Base-by-base conservation (phyloP, 2,888 invertebrate genomes). In the Falcaria lacertinaria region DNA sequence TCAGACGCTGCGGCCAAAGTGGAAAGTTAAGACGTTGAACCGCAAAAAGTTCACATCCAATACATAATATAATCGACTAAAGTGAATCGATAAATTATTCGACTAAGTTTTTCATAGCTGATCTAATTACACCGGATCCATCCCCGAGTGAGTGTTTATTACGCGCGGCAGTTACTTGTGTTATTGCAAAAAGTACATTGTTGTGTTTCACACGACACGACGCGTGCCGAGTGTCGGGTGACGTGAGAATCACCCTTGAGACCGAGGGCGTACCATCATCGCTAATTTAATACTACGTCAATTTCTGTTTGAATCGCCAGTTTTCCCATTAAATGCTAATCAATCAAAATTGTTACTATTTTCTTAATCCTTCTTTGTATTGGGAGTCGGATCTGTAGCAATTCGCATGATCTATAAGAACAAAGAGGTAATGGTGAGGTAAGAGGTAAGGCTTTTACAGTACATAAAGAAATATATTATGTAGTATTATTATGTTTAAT, bases 151-250 rank as follows among this genome's bases (percentile, higher is more conserved):
- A 19, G 17, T 19, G 17, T 14, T 28, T 15, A 22, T 37, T 37
- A 22, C 37, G 14, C 22, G 22, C 22, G 7, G 37, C 37, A 37
- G 19, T 28, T 11, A 28, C 11, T 7, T 11, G 19, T 22, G 36
- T 13, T 37, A 15, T 37, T 37, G 37, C 37, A 37, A 37, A 36
- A 37, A 37, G 15, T 19, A 36, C 37, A 19, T 36, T 19, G 7
- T 19, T 19, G 37, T 22, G 37, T 37, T 37, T 37, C 37, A 37
- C 41, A 41, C 34, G 37, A 15, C 14, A 19, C 0, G 61, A 16
- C 64, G 39, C 60, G 61, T 59, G 63, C 16, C 51, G 45, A 34
- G 54, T 60, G 44, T 62, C 51, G 34, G 34, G 33, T 62, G 52
- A 48, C 61, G 57, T 62, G 61, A 52, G 61, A 37, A 37, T 22